Conservation (phyloP, 2,113 vertebrate genomes). For the Isichthys henryi region DNA sequence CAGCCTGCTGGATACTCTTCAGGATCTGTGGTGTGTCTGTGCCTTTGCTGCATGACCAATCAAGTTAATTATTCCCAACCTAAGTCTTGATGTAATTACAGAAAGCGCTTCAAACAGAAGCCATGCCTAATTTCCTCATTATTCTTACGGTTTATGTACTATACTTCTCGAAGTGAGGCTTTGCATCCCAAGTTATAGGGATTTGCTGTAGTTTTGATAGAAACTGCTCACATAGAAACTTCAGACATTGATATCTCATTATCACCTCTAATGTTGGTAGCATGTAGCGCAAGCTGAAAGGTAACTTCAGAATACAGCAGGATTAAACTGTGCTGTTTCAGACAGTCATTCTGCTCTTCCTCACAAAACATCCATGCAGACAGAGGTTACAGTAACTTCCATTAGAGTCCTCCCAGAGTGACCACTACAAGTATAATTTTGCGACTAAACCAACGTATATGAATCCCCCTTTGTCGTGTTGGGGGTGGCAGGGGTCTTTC, state of each 20-base stretch:
- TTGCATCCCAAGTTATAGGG: not conserved
- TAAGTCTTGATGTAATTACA: slow-evolving; percentile 28
- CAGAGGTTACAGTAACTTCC: not conserved
- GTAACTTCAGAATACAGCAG: not conserved
- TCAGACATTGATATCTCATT: not conserved
- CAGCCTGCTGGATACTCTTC: not conserved
- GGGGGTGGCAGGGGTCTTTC: not conserved
- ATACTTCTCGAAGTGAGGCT: not conserved
- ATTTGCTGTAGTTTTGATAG: not conserved
- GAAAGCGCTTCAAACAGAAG: slow-evolving; percentile 11
- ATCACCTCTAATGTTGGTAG: not conserved
- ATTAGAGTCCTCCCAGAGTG: not conserved
- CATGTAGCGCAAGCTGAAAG: not conserved
- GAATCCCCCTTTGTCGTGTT: not conserved
- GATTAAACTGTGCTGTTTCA: not conserved
- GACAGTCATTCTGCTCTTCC: not conserved
- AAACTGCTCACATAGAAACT: not conserved
- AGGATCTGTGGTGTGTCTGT: not conserved
- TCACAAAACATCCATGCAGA: not conserved
- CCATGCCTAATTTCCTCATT: slow-evolving; percentile 30
- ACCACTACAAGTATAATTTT: not conserved
- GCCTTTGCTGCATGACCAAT: slow-evolving; percentile 32
- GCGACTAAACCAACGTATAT: not conserved
- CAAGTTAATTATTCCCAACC: slow-evolving; percentile 29
- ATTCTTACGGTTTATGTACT: slow-evolving; percentile 25